Conservation (phyloP, 2,797 vertebrate genomes). For the Simalia tracyae region DNA sequence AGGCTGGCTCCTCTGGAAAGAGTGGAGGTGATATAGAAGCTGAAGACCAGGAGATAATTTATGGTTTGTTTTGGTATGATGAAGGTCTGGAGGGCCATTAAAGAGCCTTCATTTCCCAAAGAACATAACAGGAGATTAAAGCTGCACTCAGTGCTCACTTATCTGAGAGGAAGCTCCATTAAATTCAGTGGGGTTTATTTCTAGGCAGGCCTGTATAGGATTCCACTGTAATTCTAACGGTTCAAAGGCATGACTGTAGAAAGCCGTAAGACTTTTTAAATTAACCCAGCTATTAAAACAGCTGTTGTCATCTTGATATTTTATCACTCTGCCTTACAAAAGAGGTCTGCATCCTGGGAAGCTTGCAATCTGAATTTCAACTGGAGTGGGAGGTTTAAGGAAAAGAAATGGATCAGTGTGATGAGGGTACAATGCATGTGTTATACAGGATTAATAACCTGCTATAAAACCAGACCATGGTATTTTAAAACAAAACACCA, state of each 20-base stretch:
- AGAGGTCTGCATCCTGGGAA: background rate
- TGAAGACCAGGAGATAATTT: slow-evolving; percentile 77
- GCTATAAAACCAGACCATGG: too few relatives aligned
- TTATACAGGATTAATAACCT: too few relatives aligned
- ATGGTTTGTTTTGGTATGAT: background rate
- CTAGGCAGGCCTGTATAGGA: background rate
- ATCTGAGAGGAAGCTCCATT: background rate
- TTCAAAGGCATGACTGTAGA: background rate
- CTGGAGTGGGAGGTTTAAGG: too few relatives aligned
- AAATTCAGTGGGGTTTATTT: background rate
- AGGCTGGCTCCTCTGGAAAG: slow-evolving; percentile 79
- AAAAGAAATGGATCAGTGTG: too few relatives aligned
- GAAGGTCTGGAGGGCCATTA: background rate
- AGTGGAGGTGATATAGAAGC: slow-evolving; percentile 79
- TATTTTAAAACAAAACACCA: too few relatives aligned
- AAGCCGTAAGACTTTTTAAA: background rate
- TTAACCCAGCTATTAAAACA: background rate
- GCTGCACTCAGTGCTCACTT: background rate
- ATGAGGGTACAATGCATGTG: too few relatives aligned
- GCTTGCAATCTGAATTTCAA: background rate
- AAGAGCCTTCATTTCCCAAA: background rate
- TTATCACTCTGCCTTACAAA: background rate
- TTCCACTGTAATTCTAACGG: background rate
- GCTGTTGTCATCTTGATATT: background rate
- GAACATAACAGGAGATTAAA: background rate